phyloP scores from a whole-genome alignment of 1,140 invertebrate species.

The Cataglyphis hispanica region DNA sequence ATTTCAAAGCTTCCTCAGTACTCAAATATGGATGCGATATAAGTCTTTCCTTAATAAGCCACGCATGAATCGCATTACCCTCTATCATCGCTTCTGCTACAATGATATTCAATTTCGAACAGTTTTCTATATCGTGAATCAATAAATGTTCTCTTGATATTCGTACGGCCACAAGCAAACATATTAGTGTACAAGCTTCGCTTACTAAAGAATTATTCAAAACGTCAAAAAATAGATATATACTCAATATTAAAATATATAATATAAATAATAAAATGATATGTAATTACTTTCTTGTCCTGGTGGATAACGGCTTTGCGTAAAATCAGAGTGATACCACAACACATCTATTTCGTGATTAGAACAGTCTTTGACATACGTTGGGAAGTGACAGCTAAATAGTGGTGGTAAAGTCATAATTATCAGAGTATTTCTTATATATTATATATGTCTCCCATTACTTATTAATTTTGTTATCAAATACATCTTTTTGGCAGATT shows the following conservation, averaged over 20 bases:
- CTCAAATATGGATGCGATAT: slow-evolving; percentile 82
- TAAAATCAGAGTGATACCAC: slow-evolving; percentile 83
- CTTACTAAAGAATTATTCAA: slow-evolving; percentile 72
- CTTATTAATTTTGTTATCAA: slow-evolving; percentile 56
- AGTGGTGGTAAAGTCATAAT: slow-evolving; percentile 80
- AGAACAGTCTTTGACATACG: slow-evolving; percentile 77
- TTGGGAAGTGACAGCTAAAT: slow-evolving; percentile 76
- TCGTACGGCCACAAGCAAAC: slow-evolving; percentile 82
- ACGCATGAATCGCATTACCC: slow-evolving; percentile 81
- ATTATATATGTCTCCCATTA: slow-evolving; percentile 30
- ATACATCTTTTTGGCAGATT: slow-evolving; percentile 30
- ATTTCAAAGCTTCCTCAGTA: slow-evolving; percentile 81
- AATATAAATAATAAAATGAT: slow-evolving; percentile 6
- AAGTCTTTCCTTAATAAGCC: slow-evolving; percentile 78
- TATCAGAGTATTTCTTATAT: slow-evolving; percentile 53
- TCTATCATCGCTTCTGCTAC: slow-evolving; percentile 83
- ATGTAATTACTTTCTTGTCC: slow-evolving; percentile 81
- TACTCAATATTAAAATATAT: slow-evolving; percentile 19
- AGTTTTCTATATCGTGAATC: slow-evolving; percentile 76
- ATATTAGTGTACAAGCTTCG: slow-evolving; percentile 85
- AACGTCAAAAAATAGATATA: slow-evolving; percentile 3
- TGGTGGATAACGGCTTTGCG: slow-evolving; percentile 84
- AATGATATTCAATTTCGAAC: slow-evolving; percentile 74
- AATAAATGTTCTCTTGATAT: slow-evolving; percentile 75
- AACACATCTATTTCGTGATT: slow-evolving; percentile 74